Conservation (phyloP, 2,113 vertebrate species). For the Indri indri region DNA sequence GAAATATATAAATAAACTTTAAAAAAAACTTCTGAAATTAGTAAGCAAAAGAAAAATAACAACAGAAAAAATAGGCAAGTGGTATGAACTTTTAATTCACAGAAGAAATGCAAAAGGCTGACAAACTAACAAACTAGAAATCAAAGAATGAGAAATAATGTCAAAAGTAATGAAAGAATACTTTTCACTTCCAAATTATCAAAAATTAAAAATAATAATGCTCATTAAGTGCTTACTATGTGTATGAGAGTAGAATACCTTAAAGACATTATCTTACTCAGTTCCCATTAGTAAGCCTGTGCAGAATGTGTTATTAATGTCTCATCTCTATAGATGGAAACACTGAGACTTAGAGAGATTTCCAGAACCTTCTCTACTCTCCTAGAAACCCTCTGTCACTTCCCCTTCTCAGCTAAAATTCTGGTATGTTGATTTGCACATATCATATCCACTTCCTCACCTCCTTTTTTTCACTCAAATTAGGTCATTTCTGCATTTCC, state of each 20-base stretch:
- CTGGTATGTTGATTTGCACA: background rate
- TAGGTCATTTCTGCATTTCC: background rate
- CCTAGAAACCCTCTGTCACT: background rate
- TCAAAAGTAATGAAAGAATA: background rate
- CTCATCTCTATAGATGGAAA: background rate
- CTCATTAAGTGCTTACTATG: background rate
- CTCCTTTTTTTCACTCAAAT: background rate
- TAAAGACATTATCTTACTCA: background rate
- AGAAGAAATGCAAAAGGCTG: background rate
- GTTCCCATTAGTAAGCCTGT: background rate
- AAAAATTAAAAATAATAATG: background rate
- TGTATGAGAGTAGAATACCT: background rate
- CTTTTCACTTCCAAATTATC: background rate
- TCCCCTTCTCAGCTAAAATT: background rate
- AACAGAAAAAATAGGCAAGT: background rate
- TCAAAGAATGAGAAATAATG: background rate
- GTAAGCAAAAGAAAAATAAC: background rate
- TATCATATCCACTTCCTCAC: background rate
- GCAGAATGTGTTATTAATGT: background rate
- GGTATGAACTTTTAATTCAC: background rate
- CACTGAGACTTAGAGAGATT: background rate
- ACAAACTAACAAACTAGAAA: background rate
- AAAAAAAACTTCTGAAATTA: background rate
- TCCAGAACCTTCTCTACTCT: background rate
- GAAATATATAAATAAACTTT: background rate